Evolutionary conservation across 2,888 invertebrate genomes (phyloP), one percentile per base, ranked within the genome.

Genomic region (Phyto melanocephala): DNA sequence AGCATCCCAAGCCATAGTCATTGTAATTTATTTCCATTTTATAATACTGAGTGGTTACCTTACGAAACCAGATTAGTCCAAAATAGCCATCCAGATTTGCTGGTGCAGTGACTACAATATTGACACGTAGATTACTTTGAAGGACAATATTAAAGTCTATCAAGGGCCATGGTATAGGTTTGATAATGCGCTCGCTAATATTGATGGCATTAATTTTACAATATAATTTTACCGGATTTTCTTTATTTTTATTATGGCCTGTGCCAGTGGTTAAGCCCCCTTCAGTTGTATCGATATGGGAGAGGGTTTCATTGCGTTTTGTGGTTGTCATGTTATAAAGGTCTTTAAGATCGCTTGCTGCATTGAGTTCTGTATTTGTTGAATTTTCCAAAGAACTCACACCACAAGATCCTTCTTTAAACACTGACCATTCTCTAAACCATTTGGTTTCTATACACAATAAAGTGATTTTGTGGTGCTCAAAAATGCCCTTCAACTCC

Each of bases 31-130:
- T 77, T 71, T 87, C 85, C 87, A 87, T 87, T 70, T 85, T 86
- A 6, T 84, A 80, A 40, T 84, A 87, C 11, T 88, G 82, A 13
- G 76, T 87, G 0, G 87, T 87, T 0, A 86, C 86, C 50, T 85
- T 87, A n/a, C 85, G 88, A 67, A 90, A 89, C 90, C 90, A 90
- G 40, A 90, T 83, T 0, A 90, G 65, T 3, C 87, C 87, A 40
- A 87, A 86, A 0, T 85, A 54, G 2, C 77, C 65, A 6, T 74
- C 75, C 0, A 80, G 28, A 6, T 20, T 50, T 7, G 65, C 71
- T 2, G 58, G 11, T 0, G 58, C 15, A 11, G 17, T 20, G 6
- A 83, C 68, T 0, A 80, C 42, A 0, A 88, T 77, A 40, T 85
- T 72, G 0, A 87, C 87, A 1, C 72, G 67, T 0, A 85, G 74